Base-by-base conservation (phyloP, 2,888 invertebrate genomes). In the Nudaria mundana region DNA sequence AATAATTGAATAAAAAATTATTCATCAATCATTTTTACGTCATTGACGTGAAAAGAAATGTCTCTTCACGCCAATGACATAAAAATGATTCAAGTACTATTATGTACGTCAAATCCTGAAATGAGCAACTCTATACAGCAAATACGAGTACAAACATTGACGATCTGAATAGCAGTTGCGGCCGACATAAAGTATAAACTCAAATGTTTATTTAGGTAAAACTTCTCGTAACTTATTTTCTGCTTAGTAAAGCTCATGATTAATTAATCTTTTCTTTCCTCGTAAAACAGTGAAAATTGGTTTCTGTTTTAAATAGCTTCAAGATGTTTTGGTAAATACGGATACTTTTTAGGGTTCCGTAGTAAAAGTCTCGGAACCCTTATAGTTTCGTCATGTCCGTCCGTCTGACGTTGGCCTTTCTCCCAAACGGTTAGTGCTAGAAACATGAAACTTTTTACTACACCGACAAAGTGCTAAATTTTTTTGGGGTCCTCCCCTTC, bases 201-300 rank as follows among this genome's bases (percentile, higher is more conserved):
- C 51, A 55, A 61, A 65, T 60, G 57, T 58, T 56, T 55, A 47
- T 49, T 39, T 34, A 39, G 31, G 28, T 25, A 20, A 48, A 58
- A 57, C 44, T 56, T 58, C 47, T 50, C 29, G 46, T 41, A 48
- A 48, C 40, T 59, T 56, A 40, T 58, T 54, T 60, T 54, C 44
- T 54, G 57, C 57, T 56, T 44, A 56, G 49, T 52, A 54, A 59
- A 58, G 52, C 54, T 41, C 26, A 44, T 56, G 61, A 59, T 59
- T 59, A 59, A 59, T 59, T 56, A 60, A 53, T 47, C 25, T 41
- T 49, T 52, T 46, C 24, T 46, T 57, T 41, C 23, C 29, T 38
- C 34, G 44, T 44, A 42, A 51, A 56, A 37, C 48, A 51, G 47
- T 39, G 38, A 47, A 55, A 57, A 57, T 58, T 55, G 49, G 49